These are phyloP conservation scores for Mobula birostris DNA, from an alignment of 2,113 vertebrate genomes.

Conservation along the genomic window DNA sequence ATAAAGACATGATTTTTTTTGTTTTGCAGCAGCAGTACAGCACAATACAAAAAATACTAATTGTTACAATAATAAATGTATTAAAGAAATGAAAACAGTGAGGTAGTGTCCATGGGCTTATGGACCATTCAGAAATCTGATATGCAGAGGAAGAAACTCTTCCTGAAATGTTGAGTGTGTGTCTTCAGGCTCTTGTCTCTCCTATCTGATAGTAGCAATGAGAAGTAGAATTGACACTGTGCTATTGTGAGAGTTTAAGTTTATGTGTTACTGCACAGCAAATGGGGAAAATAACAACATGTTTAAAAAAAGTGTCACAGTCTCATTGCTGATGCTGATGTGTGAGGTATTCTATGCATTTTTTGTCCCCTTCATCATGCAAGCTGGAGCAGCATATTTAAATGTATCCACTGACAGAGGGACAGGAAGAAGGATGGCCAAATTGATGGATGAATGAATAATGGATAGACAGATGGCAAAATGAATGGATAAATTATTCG, in stretches of 20 bases:
- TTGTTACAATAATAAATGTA: no score
- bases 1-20: no score
- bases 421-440: constrained; percentile 34
- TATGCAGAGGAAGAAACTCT: no score
- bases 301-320: neutral
- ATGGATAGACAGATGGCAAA: constrained; percentile 35
- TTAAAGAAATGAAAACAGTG: no score
- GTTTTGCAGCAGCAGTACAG: no score
- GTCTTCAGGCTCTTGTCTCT: no score
- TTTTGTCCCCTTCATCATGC: neutral
- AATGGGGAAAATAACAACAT: neutral
- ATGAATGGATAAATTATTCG: constrained; percentile 31
- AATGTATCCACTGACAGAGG: constrained; percentile 11
- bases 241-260: neutral
- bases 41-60: no score
- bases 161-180: no score
- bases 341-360: neutral
- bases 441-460: constrained; percentile 36
- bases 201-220: no score
- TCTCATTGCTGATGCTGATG: constrained; percentile 1
- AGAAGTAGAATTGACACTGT: neutral
- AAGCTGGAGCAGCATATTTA: constrained; percentile 24
- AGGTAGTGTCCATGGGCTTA: no score
- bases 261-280: neutral
- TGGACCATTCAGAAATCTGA: no score